Base-by-base conservation (phyloP, 1,140 invertebrate species). In the Popillia japonica region DNA sequence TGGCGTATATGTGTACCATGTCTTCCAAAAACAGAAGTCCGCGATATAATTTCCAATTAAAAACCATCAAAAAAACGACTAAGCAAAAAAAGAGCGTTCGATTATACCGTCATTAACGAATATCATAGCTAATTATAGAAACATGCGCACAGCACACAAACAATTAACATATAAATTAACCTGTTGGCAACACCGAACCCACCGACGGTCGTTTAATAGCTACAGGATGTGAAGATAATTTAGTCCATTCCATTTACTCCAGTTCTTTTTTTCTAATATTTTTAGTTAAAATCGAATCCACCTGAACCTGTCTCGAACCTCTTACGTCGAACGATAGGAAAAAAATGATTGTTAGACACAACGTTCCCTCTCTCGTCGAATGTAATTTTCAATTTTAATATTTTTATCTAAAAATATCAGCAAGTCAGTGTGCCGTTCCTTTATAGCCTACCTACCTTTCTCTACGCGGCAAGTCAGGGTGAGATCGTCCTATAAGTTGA, bases 341-440 rank as follows among this genome's bases (percentile, higher is more conserved):
- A 68, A 23, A 68, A 9, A 3, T 7, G 10, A 22, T 34, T 34
- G 27, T 34, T 34, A 34, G 27, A 34, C 27, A 34, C 27, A 34
- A 34, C 2, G 1, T 55, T 55, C 48, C 17, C 11, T n/a, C 48
- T 55, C 17, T 55, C 4, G n/a, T 17, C 48, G 22, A 68, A 68
- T 68, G 61, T 68, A 68, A 68, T 68, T 68, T 68, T 68, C 61
- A 68, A 68, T 68, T 68, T 68, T 68, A 68, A 68, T 68, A 68
- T 68, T 68, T 68, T 22, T 22, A 68, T 68, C 61, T 17, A 27
- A 68, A 68, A 68, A 68, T 68, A 68, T 68, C 61, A 9, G 61
- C 61, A 68, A 68, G 61, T 68, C 61, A 68, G 17, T 14, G 61
- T 10, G 61, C 22, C 8, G 61, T 17, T 6, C 11, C 61, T 27